Evolutionary conservation across 2,888 invertebrate species (phyloP).

Genomic region (Coremacera marginata): DNA sequence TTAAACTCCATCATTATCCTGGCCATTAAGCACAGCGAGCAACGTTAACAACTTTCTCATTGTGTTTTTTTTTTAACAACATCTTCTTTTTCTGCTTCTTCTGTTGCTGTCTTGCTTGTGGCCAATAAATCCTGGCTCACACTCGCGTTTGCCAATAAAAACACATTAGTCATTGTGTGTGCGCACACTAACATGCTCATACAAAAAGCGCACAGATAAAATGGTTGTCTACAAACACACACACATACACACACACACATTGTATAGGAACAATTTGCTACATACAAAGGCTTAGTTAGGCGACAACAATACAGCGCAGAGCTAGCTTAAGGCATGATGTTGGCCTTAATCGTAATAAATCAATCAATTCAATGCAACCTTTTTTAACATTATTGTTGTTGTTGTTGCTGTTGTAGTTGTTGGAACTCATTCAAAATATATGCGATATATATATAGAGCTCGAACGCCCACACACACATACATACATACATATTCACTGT

Average conservation of each 20-base stretch:
- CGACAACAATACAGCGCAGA: slow-evolving; percentile 27
- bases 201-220: slow-evolving; percentile 13
- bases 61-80: background rate
- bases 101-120: slow-evolving; percentile 12
- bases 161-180: slow-evolving; percentile 39
- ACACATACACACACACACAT: background rate
- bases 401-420: slow-evolving; percentile 10
- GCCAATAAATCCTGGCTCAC: slow-evolving; percentile 23
- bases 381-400: slow-evolving; percentile 4
- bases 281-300: slow-evolving; percentile 16
- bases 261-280: background rate
- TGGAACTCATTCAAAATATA: slow-evolving; percentile 22
- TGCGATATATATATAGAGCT: background rate
- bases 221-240: background rate
- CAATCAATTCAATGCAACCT: slow-evolving; percentile 32
- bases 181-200: slow-evolving; percentile 14
- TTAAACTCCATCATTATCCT: slow-evolving; percentile 25
- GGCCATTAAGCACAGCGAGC: slow-evolving; percentile 18
- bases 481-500: slow-evolving; percentile 42
- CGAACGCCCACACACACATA: background rate
- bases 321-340: slow-evolving; percentile 24
- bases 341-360: slow-evolving; percentile 38
- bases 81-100: background rate
- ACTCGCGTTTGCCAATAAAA: slow-evolving; percentile 31
- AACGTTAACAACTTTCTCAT: background rate